A percentile compares a stretch with the other conserved stretches of the same genome.
phyloP scores from a whole-genome alignment of 2,888 invertebrate species.

The Chalcis sispes region DNA sequence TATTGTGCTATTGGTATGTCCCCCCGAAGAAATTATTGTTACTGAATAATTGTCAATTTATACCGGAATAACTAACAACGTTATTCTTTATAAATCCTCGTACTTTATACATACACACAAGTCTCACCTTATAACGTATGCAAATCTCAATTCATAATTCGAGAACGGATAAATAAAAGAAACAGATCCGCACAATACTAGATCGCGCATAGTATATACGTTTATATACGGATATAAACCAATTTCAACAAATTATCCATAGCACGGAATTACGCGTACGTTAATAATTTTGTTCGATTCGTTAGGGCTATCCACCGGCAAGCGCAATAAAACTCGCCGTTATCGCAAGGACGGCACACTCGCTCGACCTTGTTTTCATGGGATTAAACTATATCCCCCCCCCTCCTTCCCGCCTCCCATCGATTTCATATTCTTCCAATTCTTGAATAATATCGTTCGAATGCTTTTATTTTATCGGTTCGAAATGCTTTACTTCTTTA shows the following conservation, averaged over 20 bases:
- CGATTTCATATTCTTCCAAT: slow-evolving; percentile 23
- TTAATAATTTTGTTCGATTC: slow-evolving; percentile 50
- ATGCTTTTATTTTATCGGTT: neutral
- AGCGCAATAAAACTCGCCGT: slow-evolving; percentile 33
- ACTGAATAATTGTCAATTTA: too few relatives aligned
- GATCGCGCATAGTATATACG: too few relatives aligned
- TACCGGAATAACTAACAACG: too few relatives aligned
- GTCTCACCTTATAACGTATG: slow-evolving; percentile 4
- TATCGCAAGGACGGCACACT: slow-evolving; percentile 19
- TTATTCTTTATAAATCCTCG: too few relatives aligned
- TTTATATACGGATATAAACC: too few relatives aligned
- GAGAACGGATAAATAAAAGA: neutral
- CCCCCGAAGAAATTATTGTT: too few relatives aligned
- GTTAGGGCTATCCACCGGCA: slow-evolving; percentile 17
- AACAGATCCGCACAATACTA: too few relatives aligned
- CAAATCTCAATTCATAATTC: slow-evolving; percentile 19
- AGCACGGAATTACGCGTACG: slow-evolving; percentile 8
- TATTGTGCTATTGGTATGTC: too few relatives aligned
- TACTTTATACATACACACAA: too few relatives aligned
- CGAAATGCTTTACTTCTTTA: neutral
- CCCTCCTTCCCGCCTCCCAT: too few relatives aligned
- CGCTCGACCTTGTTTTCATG: slow-evolving; percentile 42
- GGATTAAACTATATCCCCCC: too few relatives aligned
- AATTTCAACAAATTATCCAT: too few relatives aligned
- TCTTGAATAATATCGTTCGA: neutral